These are phyloP conservation scores for Psittacula echo DNA, from an alignment of 2,797 vertebrate species.

Conservation along the genomic window DNA sequence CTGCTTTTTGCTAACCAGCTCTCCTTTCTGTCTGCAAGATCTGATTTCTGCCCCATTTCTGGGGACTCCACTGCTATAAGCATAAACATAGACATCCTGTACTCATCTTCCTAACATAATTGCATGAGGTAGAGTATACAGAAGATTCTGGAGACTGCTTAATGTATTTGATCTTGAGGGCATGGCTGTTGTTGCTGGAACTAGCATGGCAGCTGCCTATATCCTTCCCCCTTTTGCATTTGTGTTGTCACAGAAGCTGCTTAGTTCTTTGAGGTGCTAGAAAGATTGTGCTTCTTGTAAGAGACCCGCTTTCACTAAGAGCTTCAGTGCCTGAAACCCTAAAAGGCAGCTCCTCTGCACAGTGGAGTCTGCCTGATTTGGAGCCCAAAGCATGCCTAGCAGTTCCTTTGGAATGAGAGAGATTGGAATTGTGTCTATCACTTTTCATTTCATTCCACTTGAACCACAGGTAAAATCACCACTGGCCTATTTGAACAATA, in stretches of 20 bases:
- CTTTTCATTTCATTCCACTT: not conserved
- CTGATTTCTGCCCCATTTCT: not conserved
- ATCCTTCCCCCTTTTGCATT: not conserved
- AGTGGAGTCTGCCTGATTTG: not conserved
- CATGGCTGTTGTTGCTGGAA: not conserved
- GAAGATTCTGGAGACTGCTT: not conserved
- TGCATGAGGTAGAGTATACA: not conserved
- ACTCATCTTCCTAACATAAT: not conserved
- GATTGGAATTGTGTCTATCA: not conserved
- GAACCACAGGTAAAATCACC: not conserved
- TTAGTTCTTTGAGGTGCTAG: not conserved
- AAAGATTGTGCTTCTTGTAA: not conserved
- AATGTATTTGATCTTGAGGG: not conserved
- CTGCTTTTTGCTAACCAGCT: not conserved
- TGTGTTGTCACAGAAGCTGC: not conserved
- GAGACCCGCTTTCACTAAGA: not conserved
- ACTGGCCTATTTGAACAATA: not conserved
- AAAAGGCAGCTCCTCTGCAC: not conserved
- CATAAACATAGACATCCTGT: not conserved
- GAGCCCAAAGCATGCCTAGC: not conserved
- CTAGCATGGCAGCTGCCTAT: not conserved
- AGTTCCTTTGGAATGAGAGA: not conserved
- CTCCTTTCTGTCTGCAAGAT: not conserved
- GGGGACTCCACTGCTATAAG: not conserved
- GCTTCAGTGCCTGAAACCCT: not conserved